A percentile compares a stretch with the other conserved stretches of the same genome.
Conservation (phyloP, 2,113 vertebrate species). For the Cyprinodon tularosa region DNA sequence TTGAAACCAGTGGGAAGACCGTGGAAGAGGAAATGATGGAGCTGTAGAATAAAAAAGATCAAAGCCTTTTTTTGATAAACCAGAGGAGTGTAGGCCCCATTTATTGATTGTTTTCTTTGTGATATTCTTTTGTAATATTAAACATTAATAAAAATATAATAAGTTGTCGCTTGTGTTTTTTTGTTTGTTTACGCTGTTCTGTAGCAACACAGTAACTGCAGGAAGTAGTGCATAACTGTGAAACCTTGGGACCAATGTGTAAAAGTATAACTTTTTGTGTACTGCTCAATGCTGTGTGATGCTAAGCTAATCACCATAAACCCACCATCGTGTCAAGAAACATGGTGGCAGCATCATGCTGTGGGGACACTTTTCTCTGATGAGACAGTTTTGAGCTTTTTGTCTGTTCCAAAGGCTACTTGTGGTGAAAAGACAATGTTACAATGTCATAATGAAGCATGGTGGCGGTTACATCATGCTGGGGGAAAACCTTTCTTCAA, state of each 20-base stretch:
- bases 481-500: neutral
- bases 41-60: conserved; percentile 60
- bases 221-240: neutral
- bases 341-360: neutral
- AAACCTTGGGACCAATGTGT: neutral
- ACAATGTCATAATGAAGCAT: no score
- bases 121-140: neutral
- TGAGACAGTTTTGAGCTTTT: no score
- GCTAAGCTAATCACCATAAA: neutral
- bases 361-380: no score
- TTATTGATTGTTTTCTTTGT: neutral
- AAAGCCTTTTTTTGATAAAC: neutral
- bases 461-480: neutral
- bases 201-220: neutral
- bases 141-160: neutral
- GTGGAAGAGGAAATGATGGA: conserved; percentile 90
- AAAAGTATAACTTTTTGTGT: neutral
- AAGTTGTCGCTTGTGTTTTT: neutral
- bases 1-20: conserved; percentile 79
- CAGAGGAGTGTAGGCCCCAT: neutral
- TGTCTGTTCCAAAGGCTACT: no score
- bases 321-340: neutral
- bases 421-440: no score
- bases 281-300: neutral
- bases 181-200: neutral